Conservation (phyloP, 2,797 vertebrate species). For the Peromyscus nudipes region DNA sequence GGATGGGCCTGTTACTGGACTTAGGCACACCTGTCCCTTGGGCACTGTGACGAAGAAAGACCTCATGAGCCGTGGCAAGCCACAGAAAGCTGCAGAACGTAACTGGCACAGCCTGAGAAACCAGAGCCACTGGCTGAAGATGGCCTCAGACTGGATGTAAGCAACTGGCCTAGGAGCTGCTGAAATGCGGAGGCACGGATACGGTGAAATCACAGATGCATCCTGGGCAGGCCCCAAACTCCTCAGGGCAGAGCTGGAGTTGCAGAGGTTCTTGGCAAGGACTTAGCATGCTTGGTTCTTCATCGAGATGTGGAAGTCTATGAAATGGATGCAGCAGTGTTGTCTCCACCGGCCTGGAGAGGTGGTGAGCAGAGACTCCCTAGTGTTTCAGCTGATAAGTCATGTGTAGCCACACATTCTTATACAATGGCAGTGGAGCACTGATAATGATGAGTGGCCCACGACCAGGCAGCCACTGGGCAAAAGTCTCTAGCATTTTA, state of each 20-base stretch:
- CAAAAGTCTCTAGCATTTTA: neutral
- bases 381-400: neutral
- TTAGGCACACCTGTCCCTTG: neutral
- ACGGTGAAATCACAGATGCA: rapidly evolving
- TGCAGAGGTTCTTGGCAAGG: neutral
- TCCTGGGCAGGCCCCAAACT: neutral
- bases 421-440: neutral
- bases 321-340: neutral
- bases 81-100: neutral
- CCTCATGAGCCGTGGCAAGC: neutral
- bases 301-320: neutral
- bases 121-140: neutral
- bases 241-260: rapidly evolving
- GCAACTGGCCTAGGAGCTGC: neutral
- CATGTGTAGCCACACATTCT: slow-evolving; percentile 60
- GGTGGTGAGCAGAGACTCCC: neutral
- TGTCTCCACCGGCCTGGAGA: neutral
- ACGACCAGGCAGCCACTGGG: neutral
- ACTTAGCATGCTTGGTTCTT: neutral
- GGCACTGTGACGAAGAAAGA: no score
- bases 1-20: neutral
- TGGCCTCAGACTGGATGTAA: neutral
- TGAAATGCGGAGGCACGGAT: rapidly evolving
- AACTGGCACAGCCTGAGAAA: no score
- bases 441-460: neutral